Base-by-base conservation (phyloP, 1,140 invertebrate species). In the Drosophila pallidifrons region DNA sequence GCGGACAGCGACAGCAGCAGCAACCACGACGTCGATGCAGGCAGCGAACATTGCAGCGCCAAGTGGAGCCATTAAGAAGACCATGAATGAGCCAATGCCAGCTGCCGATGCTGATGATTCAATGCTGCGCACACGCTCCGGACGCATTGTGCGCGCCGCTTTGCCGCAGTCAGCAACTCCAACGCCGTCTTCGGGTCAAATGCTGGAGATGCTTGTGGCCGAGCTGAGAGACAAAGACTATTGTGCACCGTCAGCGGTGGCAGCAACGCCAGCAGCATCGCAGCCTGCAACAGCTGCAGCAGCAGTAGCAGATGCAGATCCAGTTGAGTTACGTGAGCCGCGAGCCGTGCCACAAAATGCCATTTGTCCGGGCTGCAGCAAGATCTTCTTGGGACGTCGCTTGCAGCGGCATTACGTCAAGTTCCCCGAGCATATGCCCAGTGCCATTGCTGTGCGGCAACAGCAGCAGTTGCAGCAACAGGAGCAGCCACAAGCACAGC, bases 311-410 rank as follows among this genome's bases (percentile, higher is more conserved):
- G 20, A 25, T 25, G 20, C 3, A 25, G 20, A 25, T 4, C 15
- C 38, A 16, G 6, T 13, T 3, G 20, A 11, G 10, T 20, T 15
- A 15, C 58, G 20, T 25, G 55, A 43, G 7, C 35, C 46, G 32
- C 77, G 91, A 0, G 13, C 77, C 38, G 76, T 92, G 13, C 90
- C 91, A 10, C 77, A 70, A 6, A 77, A 90, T 25, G 77, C 90
- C 3, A 79, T 91, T 58, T 92, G 91, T 43, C 89, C 83, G 1
- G 83, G 82, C 5, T 92, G 91, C 47, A 79, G 82, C 5, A 92
- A 92, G 73, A 91, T 92, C 32, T 92, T 91, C 47, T 45, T 92
- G 54, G 91, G 91, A 0, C 88, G 83, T 13, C 82, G 90, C 2
- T 20, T 92, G 65, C 79, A 91, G 69, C 77, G 85, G 0, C 91